phyloP scores from a whole-genome alignment of 2,888 invertebrate species.

The Ethmia dodecea region DNA sequence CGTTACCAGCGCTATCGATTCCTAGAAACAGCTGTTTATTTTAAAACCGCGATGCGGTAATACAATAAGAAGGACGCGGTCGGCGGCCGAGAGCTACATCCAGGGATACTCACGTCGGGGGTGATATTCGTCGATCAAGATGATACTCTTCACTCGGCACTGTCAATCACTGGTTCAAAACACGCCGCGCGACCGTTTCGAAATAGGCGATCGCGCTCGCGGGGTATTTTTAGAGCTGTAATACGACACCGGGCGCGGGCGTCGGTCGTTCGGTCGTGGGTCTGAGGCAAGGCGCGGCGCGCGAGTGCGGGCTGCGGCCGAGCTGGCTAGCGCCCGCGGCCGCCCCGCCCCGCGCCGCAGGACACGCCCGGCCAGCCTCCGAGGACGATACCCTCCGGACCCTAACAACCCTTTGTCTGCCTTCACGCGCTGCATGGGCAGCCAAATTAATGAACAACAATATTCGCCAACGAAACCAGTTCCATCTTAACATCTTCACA shows the following conservation, averaged over 20 bases:
- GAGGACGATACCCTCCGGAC: constrained; percentile 36
- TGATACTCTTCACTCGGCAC: constrained; percentile 69
- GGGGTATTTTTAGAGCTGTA: constrained; percentile 74
- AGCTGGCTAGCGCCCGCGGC: constrained; percentile 10
- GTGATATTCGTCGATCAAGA: constrained; percentile 41
- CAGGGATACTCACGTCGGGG: constrained; percentile 58
- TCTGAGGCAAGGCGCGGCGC: constrained; percentile 52
- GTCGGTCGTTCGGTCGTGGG: constrained; percentile 62
- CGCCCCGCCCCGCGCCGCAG: constrained; percentile 17
- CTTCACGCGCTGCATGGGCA: constrained; percentile 18
- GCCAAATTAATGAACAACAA: constrained; percentile 13
- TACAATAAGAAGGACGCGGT: constrained; percentile 29
- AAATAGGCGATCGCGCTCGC: constrained; percentile 75
- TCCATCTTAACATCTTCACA: constrained; percentile 1
- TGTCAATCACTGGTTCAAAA: constrained; percentile 76
- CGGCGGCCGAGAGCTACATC: constrained; percentile 22
- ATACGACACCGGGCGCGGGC: constrained; percentile 72
- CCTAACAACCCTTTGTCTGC: constrained; percentile 38
- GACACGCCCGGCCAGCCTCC: constrained; percentile 12
- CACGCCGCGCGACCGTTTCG: constrained; percentile 70
- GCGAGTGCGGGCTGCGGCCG: constrained; percentile 43
- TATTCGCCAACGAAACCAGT: constrained; percentile 7
- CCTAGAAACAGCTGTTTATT: constrained; percentile 71
- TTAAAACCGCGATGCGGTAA: constrained; percentile 61
- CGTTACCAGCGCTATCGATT: constrained; percentile 55